phyloP scores from a whole-genome alignment of 2,888 invertebrate genomes.

The Mythimna ferrago region DNA sequence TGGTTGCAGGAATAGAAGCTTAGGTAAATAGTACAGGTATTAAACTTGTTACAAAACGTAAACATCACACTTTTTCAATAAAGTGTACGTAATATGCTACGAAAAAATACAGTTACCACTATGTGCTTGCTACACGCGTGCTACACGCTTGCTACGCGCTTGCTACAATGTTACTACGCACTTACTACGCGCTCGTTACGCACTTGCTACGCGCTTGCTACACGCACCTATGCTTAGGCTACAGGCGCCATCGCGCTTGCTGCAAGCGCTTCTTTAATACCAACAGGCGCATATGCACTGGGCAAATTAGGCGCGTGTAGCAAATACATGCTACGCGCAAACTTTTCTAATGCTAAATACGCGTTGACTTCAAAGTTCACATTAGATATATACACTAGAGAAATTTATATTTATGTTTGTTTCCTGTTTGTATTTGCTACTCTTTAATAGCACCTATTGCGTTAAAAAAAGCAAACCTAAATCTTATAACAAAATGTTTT shows the following conservation, averaged over 20 bases:
- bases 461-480: background rate
- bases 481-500: background rate
- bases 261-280: too few relatives aligned
- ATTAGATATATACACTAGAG: background rate
- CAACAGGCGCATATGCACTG: too few relatives aligned
- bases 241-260: background rate
- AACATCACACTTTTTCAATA: background rate
- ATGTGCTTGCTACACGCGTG: constrained; percentile 13
- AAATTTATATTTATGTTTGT: too few relatives aligned
- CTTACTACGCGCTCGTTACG: background rate
- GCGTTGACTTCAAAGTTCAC: background rate
- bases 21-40: constrained; percentile 1
- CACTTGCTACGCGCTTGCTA: too few relatives aligned
- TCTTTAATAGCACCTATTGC: background rate
- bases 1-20: background rate
- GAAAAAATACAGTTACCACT: background rate
- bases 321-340: constrained; percentile 4
- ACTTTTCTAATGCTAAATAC: background rate
- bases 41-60: background rate
- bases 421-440: too few relatives aligned
- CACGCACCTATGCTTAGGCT: too few relatives aligned
- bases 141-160: background rate
- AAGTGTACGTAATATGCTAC: background rate
- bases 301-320: too few relatives aligned
- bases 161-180: background rate